A percentile compares a stretch with the other conserved stretches of the same genome.
Conservation (phyloP, 2,797 vertebrate genomes). For the Notolepis coatsorum region DNA sequence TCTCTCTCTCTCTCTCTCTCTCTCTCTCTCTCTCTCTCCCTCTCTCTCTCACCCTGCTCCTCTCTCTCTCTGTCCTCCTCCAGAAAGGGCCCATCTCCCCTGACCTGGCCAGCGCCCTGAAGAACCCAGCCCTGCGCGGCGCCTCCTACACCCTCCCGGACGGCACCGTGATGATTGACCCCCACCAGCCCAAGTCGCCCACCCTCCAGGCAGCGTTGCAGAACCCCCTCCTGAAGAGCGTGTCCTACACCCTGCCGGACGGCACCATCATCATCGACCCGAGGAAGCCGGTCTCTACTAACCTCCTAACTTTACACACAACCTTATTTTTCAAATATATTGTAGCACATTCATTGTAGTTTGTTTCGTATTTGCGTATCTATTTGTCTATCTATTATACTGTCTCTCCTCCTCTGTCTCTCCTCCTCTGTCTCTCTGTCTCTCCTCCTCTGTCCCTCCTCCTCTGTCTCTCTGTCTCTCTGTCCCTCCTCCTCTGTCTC, state of each 20-base stretch:
- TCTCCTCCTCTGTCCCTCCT: too few relatives aligned
- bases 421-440: too few relatives aligned
- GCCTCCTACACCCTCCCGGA: constrained; percentile 81
- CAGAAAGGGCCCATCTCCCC: constrained; percentile 76
- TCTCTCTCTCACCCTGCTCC: too few relatives aligned
- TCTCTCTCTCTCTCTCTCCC: too few relatives aligned
- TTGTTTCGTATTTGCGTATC: too few relatives aligned
- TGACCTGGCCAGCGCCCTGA: constrained; percentile 73
- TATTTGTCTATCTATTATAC: too few relatives aligned
- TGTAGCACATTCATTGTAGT: too few relatives aligned
- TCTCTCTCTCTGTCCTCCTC: constrained; percentile 24
- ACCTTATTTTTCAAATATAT: too few relatives aligned
- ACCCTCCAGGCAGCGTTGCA: constrained; percentile 75
- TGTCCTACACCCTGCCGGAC: constrained; percentile 80
- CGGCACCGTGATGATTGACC: constrained; percentile 78
- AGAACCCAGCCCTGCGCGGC: constrained; percentile 70
- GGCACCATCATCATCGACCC: constrained; percentile 82
- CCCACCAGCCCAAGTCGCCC: constrained; percentile 62
- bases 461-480: too few relatives aligned
- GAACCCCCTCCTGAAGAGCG: constrained; percentile 76
- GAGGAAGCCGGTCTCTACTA: constrained; percentile 74
- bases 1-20: too few relatives aligned
- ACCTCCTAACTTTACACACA: constrained; percentile 60
- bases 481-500: too few relatives aligned
- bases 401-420: too few relatives aligned